Base-by-base conservation (phyloP, 2,888 invertebrate species). In the Dioctria linearis region DNA sequence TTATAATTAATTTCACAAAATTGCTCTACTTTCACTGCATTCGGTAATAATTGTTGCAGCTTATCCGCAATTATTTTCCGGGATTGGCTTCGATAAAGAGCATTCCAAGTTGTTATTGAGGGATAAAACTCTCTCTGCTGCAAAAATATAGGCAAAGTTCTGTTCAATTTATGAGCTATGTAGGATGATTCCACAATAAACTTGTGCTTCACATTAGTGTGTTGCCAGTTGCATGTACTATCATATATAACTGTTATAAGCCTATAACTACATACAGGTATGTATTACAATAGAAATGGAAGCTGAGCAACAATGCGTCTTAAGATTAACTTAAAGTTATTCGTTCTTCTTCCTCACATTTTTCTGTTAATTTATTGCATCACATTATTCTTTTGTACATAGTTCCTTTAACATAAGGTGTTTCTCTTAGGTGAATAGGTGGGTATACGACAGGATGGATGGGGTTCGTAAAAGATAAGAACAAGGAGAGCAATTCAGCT, bases 291-390 rank as follows among this genome's bases (percentile, higher is more conserved):
- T 25, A 25, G 25, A 25, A 67, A 69, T 69, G 69, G 42, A 73
- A 57, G 59, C 40, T 49, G 59, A 42, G 59, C 40, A 73, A 73
- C 73, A 73, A 73, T 73, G 59, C 57, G 57, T 73, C n/a, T 42
- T 13, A 51, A 39, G 51, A 49, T 69, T 57, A 25, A n/a, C 57
- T 59, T 13, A 73, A 73, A 6, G 57, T 59, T 51, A 57, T 73
- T 40, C 59, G 57, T 40, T 57, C 42, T 59, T 73, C 57, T 59
- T 3, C n/a, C 39, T 11, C 9, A 13, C 73, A 73, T 57, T 57
- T 73, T 73, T 57, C 57, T 57, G 73, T 40, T 73, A 73, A 73
- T 73, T 73, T 73, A 73, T 73, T 40, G 57, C 57, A 59, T n/a
- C 8, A 39, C 73, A 59, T 73, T 73, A 57, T 40, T 73, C 59